Evolutionary conservation across 2,888 invertebrate genomes (phyloP).

Genomic region (Drosophila quinaria): DNA sequence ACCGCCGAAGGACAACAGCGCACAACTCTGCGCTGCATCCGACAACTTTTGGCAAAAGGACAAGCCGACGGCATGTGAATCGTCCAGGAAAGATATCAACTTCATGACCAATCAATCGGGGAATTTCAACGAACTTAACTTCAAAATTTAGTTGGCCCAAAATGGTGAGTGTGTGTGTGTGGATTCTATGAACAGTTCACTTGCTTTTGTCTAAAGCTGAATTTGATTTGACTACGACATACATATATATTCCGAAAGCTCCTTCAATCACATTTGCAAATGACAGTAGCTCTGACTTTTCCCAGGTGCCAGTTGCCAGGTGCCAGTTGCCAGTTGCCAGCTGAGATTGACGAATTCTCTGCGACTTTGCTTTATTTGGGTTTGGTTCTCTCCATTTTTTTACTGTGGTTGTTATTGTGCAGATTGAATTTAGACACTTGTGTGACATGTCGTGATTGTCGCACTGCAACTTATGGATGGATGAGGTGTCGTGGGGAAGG

Average conservation of each 20-base stretch:
- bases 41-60: conserved; percentile 1
- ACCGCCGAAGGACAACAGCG: not conserved
- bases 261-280: conserved; percentile 37
- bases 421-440: conserved; percentile 63
- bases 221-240: conserved; percentile 28
- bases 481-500: not conserved
- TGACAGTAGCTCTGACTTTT: conserved; percentile 21
- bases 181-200: conserved; percentile 15
- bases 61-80: not conserved
- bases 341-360: conserved; percentile 46
- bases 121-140: not conserved
- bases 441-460: conserved; percentile 63
- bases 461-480: conserved; percentile 23
- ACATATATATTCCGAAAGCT: conserved; percentile 15
- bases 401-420: conserved; percentile 5
- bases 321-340: conserved; percentile 26
- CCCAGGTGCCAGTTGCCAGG: conserved; percentile 31
- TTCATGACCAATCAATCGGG: conserved; percentile 19
- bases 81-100: conserved; percentile 6
- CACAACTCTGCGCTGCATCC: not conserved
- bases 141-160: conserved; percentile 10
- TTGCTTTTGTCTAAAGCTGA: conserved; percentile 33
- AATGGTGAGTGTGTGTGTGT: not conserved
- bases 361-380: conserved; percentile 15
- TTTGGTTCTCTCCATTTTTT: not conserved